phyloP scores from a whole-genome alignment of 2,797 vertebrate genomes.

The Hypotaenidia philippensis region DNA sequence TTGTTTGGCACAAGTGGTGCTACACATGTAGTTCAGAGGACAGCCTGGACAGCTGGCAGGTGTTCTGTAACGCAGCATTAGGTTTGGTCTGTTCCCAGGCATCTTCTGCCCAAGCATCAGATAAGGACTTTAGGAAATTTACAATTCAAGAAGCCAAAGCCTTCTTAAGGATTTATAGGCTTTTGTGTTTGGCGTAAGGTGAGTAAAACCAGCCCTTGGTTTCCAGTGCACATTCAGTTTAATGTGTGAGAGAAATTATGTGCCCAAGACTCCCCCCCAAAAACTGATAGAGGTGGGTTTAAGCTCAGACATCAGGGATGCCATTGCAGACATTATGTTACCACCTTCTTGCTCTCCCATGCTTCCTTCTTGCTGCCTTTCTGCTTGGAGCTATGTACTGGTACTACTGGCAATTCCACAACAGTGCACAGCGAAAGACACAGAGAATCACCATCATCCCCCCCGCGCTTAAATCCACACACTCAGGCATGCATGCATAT shows the following conservation, averaged over 20 bases:
- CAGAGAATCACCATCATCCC: background rate
- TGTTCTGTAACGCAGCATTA: background rate
- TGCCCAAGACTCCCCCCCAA: background rate
- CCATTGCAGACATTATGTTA: background rate
- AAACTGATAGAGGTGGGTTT: background rate
- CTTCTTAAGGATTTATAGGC: background rate
- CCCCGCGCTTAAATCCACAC: background rate
- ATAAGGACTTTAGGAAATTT: background rate
- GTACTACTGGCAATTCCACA: background rate
- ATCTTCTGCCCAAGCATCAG: background rate
- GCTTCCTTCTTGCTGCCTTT: background rate
- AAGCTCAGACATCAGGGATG: background rate
- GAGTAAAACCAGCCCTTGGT: background rate
- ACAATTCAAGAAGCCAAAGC: background rate
- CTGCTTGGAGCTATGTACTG: background rate
- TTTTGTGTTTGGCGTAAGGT: background rate
- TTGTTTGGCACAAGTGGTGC: background rate
- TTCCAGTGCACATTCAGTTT: background rate
- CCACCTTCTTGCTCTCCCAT: background rate
- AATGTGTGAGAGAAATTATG: background rate
- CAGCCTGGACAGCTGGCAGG: background rate
- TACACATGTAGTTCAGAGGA: background rate
- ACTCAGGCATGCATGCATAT: background rate
- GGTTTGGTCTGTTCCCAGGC: background rate
- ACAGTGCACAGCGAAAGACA: accelerated